A percentile compares a stretch with the other conserved stretches of the same genome.
phyloP scores from a whole-genome alignment of 2,797 vertebrate species.

The Tauraco hartlaubi region DNA sequence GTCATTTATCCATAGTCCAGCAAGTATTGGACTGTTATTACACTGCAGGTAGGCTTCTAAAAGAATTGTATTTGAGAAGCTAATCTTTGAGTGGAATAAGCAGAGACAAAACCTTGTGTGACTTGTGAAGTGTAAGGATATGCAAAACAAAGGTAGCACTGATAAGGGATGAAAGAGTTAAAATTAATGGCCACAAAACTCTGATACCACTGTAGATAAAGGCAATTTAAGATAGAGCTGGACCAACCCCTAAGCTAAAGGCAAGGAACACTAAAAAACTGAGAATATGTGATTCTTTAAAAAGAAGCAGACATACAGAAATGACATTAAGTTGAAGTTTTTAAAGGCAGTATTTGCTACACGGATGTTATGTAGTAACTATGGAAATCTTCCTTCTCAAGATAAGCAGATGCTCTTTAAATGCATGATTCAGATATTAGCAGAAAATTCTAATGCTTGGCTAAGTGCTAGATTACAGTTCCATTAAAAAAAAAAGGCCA shows the following conservation, averaged over 20 bases:
- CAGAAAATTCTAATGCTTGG: background rate
- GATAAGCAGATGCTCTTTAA: background rate
- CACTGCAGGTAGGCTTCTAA: background rate
- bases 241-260: background rate
- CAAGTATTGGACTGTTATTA: background rate
- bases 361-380: background rate
- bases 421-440: background rate
- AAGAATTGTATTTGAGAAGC: constrained; percentile 8
- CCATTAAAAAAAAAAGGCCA: background rate
- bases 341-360: background rate
- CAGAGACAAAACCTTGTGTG: constrained; percentile 27
- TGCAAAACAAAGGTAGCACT: constrained; percentile 47
- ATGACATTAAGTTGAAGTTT: background rate
- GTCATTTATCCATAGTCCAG: background rate
- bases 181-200: constrained; percentile 56
- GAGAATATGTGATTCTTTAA: background rate
- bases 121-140: constrained; percentile 22
- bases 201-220: constrained; percentile 41
- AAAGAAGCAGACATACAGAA: background rate
- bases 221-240: background rate
- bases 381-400: background rate
- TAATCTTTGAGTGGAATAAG: constrained; percentile 23
- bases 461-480: background rate
- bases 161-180: constrained; percentile 65
- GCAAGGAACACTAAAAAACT: background rate